Evolutionary conservation across 2,888 invertebrate genomes (phyloP), one percentile per base, ranked within the genome.

Genomic region (Candidula unifasciata): DNA sequence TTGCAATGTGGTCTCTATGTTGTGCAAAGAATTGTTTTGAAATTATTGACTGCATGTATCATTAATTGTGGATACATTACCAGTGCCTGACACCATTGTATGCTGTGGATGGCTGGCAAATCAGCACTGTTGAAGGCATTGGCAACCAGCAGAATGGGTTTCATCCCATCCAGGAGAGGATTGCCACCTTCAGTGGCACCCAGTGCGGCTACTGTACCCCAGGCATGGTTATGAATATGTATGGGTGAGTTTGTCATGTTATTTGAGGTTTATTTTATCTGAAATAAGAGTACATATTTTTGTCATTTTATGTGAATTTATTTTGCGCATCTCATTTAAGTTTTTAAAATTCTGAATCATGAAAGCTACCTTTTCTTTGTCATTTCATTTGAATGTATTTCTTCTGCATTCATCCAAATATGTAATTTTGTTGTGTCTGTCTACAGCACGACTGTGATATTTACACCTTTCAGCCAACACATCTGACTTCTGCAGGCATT

Each of bases 161-260:
- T 91, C 96, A 96, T 89, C 95, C 95, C n/a, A 95, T 96, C 78
- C 96, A 96, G 92, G 94, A 93, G 76, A 94, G 95, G 10, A 92
- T 96, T 80, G 96, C 96, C 3, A 94, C 95, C 77, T 95, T 95
- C 90, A 95, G 96, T 91, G 96, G 96, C 0, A 96, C 96, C 0
- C 96, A 96, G 90, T 96, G 96, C 90, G 96, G 96, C 0, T 96
- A 95, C 92, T 97, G 97, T 90, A 96, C 96, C 10, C 96, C 96
- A 0, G 97, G 96, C 24, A 96, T 86, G 77, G 86, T 86, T 57
- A 86, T 86, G 86, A 96, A 95, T 89, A 96, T 96, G 96, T 95
- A 95, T 92, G 95, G 95, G 95, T 96, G 92, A 89, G 90, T 76
- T 54, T 44, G 44, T 44, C 44, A 44, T 44, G 44, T 44, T 13